These are phyloP conservation scores for Polymixis flavicincta DNA, from an alignment of 2,888 invertebrate species.

Conservation along the genomic window DNA sequence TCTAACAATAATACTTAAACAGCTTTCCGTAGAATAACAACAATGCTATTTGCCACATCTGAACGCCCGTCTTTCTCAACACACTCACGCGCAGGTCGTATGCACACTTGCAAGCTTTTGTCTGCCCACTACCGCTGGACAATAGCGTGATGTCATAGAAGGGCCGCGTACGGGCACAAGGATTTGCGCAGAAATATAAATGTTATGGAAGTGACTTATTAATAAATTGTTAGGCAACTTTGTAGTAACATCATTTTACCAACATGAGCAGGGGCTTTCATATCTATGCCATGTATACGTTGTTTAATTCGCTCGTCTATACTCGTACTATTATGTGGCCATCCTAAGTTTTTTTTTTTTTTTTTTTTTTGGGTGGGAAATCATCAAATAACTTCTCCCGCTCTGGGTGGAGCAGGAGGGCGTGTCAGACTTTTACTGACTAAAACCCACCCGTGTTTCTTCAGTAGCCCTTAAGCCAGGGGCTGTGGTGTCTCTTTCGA, in stretches of 20 bases:
- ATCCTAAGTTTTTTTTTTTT: too few species aligned
- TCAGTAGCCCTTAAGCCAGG: too few species aligned
- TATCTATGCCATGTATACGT: not conserved
- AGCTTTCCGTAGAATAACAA: slow-evolving; percentile 55
- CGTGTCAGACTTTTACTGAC: too few species aligned
- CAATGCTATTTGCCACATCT: slow-evolving; percentile 57
- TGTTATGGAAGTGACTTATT: slow-evolving; percentile 43
- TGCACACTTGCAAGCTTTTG: slow-evolving; percentile 80
- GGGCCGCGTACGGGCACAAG: slow-evolving; percentile 63
- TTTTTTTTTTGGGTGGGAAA: too few species aligned
- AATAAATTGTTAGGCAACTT: slow-evolving; percentile 11
- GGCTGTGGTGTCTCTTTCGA: too few species aligned
- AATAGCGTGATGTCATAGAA: slow-evolving; percentile 88
- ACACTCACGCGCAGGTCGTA: slow-evolving; percentile 64
- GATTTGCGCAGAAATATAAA: slow-evolving; percentile 31
- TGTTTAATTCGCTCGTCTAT: not conserved
- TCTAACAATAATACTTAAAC: slow-evolving; percentile 50
- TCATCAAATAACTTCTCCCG: too few species aligned
- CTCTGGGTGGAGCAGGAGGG: too few species aligned
- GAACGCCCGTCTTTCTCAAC: slow-evolving; percentile 55
- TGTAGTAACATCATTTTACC: not conserved
- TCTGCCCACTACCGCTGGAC: slow-evolving; percentile 85
- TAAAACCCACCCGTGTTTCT: too few species aligned
- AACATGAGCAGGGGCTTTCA: too few species aligned
- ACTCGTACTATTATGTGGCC: too few species aligned